Evolutionary conservation across 2,113 vertebrate genomes (phyloP).

Genomic region (Bufo bufo): DNA sequence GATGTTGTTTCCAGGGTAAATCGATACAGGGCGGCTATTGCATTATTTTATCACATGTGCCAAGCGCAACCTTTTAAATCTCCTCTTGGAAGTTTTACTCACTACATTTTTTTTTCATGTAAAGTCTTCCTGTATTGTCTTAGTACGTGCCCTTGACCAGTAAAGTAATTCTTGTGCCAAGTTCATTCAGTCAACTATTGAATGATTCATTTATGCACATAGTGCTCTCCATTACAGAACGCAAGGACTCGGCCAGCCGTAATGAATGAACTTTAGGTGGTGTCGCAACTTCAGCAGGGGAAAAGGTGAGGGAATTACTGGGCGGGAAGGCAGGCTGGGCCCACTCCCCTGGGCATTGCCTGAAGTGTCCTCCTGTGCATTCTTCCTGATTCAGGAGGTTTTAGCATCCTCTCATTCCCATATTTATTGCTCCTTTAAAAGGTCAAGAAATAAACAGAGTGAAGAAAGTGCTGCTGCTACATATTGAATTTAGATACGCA

Average conservation of each 20-base stretch:
- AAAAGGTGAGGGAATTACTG: conserved; percentile 57
- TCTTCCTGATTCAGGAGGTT: conserved; percentile 60
- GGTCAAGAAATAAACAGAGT: conserved; percentile 69
- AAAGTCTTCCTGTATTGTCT: conserved; percentile 18
- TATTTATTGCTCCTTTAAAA: conserved; percentile 61
- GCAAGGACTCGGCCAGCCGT: conserved; percentile 38
- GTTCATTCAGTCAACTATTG: conserved; percentile 52
- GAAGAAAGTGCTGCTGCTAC: conserved; percentile 58
- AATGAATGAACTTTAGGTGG: conserved; percentile 58
- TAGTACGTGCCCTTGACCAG: conserved; percentile 51
- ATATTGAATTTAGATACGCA: conserved; percentile 57
- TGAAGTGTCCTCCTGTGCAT: conserved; percentile 14
- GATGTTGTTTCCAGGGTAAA: neutral
- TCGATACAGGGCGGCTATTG: neutral
- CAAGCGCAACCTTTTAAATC: conserved; percentile 12
- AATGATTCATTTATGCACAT: conserved; percentile 59
- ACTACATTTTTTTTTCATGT: neutral
- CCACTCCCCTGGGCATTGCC: neutral
- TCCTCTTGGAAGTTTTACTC: conserved; percentile 23
- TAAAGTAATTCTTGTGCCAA: conserved; percentile 44
- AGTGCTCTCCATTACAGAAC: conserved; percentile 39
- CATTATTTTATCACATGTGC: neutral
- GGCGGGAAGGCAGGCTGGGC: conserved; percentile 52
- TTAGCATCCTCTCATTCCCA: conserved; percentile 58
- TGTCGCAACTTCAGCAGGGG: conserved; percentile 42